Base-by-base conservation (phyloP, 2,888 invertebrate genomes). In the Diloba caeruleocephala region DNA sequence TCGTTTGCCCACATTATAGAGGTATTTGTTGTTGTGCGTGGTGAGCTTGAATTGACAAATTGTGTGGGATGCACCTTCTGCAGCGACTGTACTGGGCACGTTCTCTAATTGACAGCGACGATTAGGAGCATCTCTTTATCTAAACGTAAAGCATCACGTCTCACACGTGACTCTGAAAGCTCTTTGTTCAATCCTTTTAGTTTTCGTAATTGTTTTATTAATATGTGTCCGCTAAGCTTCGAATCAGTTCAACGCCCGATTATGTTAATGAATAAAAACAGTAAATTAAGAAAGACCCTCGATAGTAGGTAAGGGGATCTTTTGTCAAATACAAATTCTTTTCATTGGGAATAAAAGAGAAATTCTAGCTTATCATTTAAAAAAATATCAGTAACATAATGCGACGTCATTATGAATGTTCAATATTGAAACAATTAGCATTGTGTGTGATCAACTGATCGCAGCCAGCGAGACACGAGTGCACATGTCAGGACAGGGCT, bases 91-190 rank as follows among this genome's bases (percentile, higher is more conserved):
- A 4, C 7, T 1, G 14, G 14, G 37, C 10, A 48, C 8, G 29
- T 43, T 31, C 55, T 32, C 48, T 83, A 79, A 82, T 82, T 82
- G 82, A 81, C 79, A 83, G 78, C 71, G 65, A 64, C 73, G 80
- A 79, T 80, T 76, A 80, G 74, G 69, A 63, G 62, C 70, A 68
- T 32, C 32, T 38, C 41, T 48, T 50, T 12, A 59, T 57, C 48
- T 42, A 1, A 23, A 42, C 12, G n/a, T 21, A 21, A 26, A 10
- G 21, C 55, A 37, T 23, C 38, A 21, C 46, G 49, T 49, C 32
- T 36, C 31, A 4, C 12, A 13, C 10, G 3, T 39, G 37, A 48
- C 17, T 12, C 53, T 17, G 21, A 7, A 7, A 21, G 45, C 50
- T 31, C 41, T 44, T 41, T 41, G 49, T 53, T 49, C 48, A 15